These are phyloP conservation scores for Myiozetetes cayanensis DNA, from an alignment of 2,113 vertebrate genomes.

Conservation along the genomic window DNA sequence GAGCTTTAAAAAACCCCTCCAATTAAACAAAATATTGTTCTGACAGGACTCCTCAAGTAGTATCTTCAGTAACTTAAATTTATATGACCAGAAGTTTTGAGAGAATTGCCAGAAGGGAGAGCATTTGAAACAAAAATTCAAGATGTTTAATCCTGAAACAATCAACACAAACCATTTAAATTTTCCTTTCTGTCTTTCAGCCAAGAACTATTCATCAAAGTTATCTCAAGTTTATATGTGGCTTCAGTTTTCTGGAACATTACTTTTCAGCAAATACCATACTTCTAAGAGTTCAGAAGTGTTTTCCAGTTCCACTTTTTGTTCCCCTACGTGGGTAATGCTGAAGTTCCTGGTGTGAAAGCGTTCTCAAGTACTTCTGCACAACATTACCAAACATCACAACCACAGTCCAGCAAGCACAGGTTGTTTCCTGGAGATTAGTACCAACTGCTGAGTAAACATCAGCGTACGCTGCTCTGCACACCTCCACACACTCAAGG, in stretches of 20 bases:
- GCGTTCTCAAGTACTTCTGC: background rate
- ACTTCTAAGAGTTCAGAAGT: background rate
- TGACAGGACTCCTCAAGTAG: background rate
- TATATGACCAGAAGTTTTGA: conserved; percentile 42
- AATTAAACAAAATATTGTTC: conserved; percentile 15
- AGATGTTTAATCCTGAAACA: conserved; percentile 45
- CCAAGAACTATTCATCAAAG: conserved; percentile 17
- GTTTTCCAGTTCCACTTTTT: background rate
- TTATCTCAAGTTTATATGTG: background rate
- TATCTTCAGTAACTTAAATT: conserved; percentile 16
- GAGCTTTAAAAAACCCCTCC: background rate
- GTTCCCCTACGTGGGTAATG: background rate
- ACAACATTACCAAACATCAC: background rate
- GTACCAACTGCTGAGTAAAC: background rate
- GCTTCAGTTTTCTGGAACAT: background rate
- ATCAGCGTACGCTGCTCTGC: rapidly evolving
- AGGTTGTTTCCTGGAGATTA: background rate
- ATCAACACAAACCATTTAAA: background rate
- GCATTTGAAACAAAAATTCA: conserved; percentile 41
- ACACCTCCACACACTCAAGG: background rate
- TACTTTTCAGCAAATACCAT: background rate
- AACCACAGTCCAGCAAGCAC: background rate
- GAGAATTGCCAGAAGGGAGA: conserved; percentile 51
- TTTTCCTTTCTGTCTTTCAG: background rate
- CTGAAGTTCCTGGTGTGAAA: background rate